Evolutionary conservation across 2,888 invertebrate species (phyloP).

Genomic region (Bombylius discolor): DNA sequence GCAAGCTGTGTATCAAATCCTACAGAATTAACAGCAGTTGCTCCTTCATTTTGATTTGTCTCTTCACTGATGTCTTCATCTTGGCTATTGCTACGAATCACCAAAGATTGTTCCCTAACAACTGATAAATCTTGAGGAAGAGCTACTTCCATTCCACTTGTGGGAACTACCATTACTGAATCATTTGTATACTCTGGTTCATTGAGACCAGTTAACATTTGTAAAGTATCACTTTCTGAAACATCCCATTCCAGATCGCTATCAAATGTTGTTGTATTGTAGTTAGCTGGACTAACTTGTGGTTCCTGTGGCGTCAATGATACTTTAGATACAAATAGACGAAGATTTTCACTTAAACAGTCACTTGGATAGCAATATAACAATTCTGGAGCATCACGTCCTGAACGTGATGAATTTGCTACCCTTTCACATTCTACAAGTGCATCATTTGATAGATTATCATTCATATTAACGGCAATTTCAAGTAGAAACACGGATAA

Average conservation of each 20-base stretch:
- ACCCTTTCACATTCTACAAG: slow-evolving; percentile 16
- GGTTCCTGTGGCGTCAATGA: slow-evolving; percentile 45
- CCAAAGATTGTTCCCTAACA: slow-evolving; percentile 33
- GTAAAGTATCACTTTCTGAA: slow-evolving; percentile 45
- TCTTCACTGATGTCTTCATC: slow-evolving; percentile 23
- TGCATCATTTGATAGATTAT: slow-evolving; percentile 23
- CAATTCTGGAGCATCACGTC: slow-evolving; percentile 32
- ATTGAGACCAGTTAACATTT: slow-evolving; percentile 32
- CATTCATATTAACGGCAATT: slow-evolving; percentile 52
- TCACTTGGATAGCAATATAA: slow-evolving; percentile 58
- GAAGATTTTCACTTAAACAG: slow-evolving; percentile 61
- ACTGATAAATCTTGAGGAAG: slow-evolving; percentile 37
- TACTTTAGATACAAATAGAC: slow-evolving; percentile 52
- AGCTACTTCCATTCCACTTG: slow-evolving; percentile 34
- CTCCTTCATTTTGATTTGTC: slow-evolving; percentile 23
- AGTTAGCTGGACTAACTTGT: slow-evolving; percentile 42
- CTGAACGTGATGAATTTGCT: slow-evolving; percentile 21
- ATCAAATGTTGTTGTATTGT: slow-evolving; percentile 46
- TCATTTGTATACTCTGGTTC: slow-evolving; percentile 8
- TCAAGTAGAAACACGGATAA: slow-evolving; percentile 76
- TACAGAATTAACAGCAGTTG: slow-evolving; percentile 23
- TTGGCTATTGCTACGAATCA: slow-evolving; percentile 27
- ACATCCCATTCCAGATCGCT: slow-evolving; percentile 68
- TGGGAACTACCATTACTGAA: slow-evolving; percentile 21
- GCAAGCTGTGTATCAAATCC: slow-evolving; percentile 9